Conservation (phyloP, 2,888 invertebrate species). For the Eilema depressum region DNA sequence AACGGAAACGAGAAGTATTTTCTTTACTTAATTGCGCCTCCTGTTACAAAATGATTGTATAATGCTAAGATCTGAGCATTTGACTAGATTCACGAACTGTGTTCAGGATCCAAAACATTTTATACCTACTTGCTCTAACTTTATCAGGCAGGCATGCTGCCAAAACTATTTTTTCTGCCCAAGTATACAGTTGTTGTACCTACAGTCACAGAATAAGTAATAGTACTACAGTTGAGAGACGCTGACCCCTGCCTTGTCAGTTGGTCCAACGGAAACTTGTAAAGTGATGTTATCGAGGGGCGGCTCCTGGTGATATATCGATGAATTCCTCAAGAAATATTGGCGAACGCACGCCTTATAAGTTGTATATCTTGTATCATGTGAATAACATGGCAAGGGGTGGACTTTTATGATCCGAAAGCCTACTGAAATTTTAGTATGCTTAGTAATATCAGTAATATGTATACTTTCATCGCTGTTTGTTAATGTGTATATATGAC, state of each 20-base stretch:
- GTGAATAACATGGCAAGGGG: slow-evolving; percentile 47
- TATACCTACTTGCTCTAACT: slow-evolving; percentile 17
- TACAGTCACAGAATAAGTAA: too few species aligned
- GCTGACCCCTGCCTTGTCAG: slow-evolving; percentile 50
- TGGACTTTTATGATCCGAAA: slow-evolving; percentile 50
- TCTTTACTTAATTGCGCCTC: slow-evolving; percentile 19
- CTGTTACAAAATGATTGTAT: slow-evolving; percentile 18
- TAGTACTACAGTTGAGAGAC: slow-evolving; percentile 27
- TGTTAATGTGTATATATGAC: slow-evolving; percentile 30
- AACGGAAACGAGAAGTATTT: slow-evolving; percentile 36
- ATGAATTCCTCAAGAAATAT: slow-evolving; percentile 75
- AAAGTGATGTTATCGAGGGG: slow-evolving; percentile 74
- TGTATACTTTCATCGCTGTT: slow-evolving; percentile 31
- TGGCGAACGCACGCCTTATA: slow-evolving; percentile 68
- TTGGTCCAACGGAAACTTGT: slow-evolving; percentile 68
- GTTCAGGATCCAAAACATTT: slow-evolving; percentile 18
- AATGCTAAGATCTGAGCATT: neutral
- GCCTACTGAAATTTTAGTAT: slow-evolving; percentile 42
- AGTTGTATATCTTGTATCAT: slow-evolving; percentile 61
- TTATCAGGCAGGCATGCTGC: slow-evolving; percentile 30
- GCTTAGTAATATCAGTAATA: slow-evolving; percentile 27
- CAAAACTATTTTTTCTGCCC: slow-evolving; percentile 32
- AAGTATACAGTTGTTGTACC: slow-evolving; percentile 24
- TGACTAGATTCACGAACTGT: slow-evolving; percentile 6
- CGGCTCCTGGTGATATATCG: slow-evolving; percentile 77